Percentiles rank a stretch among this genome's conserved stretches.
phyloP scores from a whole-genome alignment of 2,888 invertebrate genomes.

The Apodemia duryi region DNA sequence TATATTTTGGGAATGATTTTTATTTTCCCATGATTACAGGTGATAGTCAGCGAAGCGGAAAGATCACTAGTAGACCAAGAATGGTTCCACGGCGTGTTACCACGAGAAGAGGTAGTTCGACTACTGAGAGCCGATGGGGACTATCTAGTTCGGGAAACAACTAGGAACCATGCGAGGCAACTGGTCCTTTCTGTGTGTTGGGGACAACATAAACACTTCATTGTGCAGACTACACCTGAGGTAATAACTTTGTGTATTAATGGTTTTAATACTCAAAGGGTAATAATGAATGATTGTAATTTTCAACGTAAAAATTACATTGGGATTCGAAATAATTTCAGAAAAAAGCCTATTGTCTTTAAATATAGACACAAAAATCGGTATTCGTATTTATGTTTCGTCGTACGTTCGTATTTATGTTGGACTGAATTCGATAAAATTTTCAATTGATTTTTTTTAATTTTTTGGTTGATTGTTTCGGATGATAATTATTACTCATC shows the following conservation, averaged over 20 bases:
- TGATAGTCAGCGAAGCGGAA: constrained; percentile 74
- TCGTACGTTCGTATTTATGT: too few relatives aligned
- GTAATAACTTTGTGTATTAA: constrained; percentile 54
- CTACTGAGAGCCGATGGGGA: constrained; percentile 95
- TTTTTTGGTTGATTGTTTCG: too few relatives aligned
- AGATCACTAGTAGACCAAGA: constrained; percentile 92
- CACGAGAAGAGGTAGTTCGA: constrained; percentile 96
- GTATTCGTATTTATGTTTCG: too few relatives aligned
- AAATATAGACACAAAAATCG: too few relatives aligned
- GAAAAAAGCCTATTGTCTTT: too few relatives aligned
- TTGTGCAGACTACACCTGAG: constrained; percentile 96
- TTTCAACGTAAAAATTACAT: too few relatives aligned
- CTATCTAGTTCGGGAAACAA: constrained; percentile 95
- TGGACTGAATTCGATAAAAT: too few relatives aligned
- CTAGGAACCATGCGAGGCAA: constrained; percentile 93
- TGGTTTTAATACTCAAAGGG: too few relatives aligned
- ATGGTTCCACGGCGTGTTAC: constrained; percentile 98
- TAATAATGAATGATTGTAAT: too few relatives aligned
- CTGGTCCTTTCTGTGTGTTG: constrained; percentile 96
- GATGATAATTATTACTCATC: too few relatives aligned
- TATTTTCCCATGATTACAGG: constrained; percentile 39
- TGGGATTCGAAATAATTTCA: too few relatives aligned
- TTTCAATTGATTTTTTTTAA: too few relatives aligned
- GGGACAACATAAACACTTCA: constrained; percentile 98
- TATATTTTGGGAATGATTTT: not conserved